These are phyloP conservation scores for Pyrrhura leucotis DNA, from an alignment of 2,797 vertebrate genomes.

Conservation along the genomic window DNA sequence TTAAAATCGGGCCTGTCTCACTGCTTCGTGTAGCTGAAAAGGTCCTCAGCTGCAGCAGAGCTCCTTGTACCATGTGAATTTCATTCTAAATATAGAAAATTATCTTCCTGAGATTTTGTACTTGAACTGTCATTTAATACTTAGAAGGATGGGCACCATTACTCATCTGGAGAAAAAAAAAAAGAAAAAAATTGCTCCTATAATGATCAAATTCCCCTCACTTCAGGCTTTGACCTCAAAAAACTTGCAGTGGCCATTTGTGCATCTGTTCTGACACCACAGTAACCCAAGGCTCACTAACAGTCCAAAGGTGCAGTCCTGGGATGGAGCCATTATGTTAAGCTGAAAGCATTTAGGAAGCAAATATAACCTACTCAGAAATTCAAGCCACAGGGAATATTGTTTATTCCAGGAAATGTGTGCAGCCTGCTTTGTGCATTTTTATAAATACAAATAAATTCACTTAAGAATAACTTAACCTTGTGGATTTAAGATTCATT, in stretches of 20 bases:
- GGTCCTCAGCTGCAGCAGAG: not conserved
- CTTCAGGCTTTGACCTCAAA: conserved; percentile 2
- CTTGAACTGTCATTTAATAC: conserved; percentile 18
- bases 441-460: not conserved
- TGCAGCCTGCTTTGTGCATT: not conserved
- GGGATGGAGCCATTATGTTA: not conserved
- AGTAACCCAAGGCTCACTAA: not conserved
- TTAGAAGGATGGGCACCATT: not conserved
- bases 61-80: not conserved
- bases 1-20: not conserved
- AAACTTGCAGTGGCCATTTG: not conserved
- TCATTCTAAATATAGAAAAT: conserved; percentile 24
- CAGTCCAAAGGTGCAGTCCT: not conserved
- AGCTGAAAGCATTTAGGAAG: not conserved
- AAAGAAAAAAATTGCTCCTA: not conserved
- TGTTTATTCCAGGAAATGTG: not conserved
- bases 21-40: not conserved
- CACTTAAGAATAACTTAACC: conserved; percentile 9
- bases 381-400: not conserved
- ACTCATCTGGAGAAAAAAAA: not conserved
- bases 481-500: not conserved
- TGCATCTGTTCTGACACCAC: not conserved
- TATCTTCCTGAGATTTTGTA: conserved; percentile 10
- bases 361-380: conserved; percentile 3
- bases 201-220: not conserved